Evolutionary conservation across 2,113 vertebrate species (phyloP).

Genomic region (Stictonetta naevosa): DNA sequence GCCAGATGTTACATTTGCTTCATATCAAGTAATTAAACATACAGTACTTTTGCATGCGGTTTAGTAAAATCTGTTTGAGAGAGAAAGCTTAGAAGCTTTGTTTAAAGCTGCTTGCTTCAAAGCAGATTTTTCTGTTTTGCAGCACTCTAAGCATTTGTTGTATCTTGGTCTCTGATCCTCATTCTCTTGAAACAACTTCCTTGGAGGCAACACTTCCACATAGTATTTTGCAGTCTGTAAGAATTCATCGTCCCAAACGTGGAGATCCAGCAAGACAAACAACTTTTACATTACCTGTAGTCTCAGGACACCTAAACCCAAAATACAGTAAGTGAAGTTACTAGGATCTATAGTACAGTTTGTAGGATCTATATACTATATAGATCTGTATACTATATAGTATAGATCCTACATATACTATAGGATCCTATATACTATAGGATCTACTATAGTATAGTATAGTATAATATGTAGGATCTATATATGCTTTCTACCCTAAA

Average conservation of each 20-base stretch:
- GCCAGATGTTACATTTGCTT: slow-evolving; percentile 66
- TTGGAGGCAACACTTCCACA: neutral
- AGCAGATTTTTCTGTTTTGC: slow-evolving; percentile 55
- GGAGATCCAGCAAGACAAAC: neutral
- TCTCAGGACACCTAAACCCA: neutral
- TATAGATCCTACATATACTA: no score
- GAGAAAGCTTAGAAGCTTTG: slow-evolving; percentile 60
- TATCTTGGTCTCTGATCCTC: neutral
- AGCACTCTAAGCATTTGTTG: slow-evolving; percentile 46
- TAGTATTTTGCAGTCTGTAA: neutral
- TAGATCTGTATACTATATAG: no score
- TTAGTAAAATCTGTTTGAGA: slow-evolving; percentile 55
- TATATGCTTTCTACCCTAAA: neutral
- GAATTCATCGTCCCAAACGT: neutral
- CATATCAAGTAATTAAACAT: slow-evolving; percentile 63
- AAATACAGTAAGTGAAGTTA: neutral
- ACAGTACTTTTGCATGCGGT: slow-evolving; percentile 29
- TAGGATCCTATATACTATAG: no score
- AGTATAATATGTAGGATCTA: neutral
- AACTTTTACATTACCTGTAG: neutral
- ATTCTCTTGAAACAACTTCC: neutral
- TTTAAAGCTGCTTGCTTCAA: slow-evolving; percentile 71
- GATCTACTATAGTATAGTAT: no score
- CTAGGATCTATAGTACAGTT: neutral
- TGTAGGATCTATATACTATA: neutral